Base-by-base conservation (phyloP, 2,113 vertebrate species). In the Eonycteris spelaea region DNA sequence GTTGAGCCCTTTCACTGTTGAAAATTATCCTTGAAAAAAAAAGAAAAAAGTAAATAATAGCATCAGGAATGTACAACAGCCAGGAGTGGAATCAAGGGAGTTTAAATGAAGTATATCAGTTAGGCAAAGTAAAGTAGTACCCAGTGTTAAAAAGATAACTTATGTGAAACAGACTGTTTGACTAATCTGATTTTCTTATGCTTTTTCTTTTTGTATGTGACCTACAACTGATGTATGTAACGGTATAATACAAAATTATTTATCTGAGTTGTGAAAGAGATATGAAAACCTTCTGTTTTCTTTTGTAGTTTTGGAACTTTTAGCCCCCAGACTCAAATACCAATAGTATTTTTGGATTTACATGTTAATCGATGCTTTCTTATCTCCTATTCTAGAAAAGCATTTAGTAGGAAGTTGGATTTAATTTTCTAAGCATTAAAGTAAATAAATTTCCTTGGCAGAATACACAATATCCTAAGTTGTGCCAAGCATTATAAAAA, bases 371-470 rank as follows among this genome's bases (percentile, higher is more conserved):
- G 30, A 77, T 30, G 73, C 30, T 53, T 57, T 94, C 53, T 95
- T 53, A 91, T 78, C 26, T 65, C 1, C 38, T 91, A 6, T 65
- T 45, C 65, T 94, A 92, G 53, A 86, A 53, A 77, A 93, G 6
- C 75, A 77, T 61, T 91, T 73, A 84, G 33, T 80, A 86, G 40
- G n/a, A 70, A n/a, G 13, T 43, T 95, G n/a, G 45, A 92, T 95
- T 92, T 80, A 61, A 77, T 93, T 95, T 97, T 91, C 59, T 95
- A 91, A 93, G 38, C 38, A 65, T 70, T 93, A 40, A 71, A 73
- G 68, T 91, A 80, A 95, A 63, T 22, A 30, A 22, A 77, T 89
- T 74, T 95, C 3, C 28, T 83, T 95, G 57, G 45, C 61, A 92
- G 28, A 94, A 65, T n/a, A 43, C 9, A 87, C 5, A 35, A 10